Conservation (phyloP, 2,113 vertebrate species). For the Okapia johnstoni region DNA sequence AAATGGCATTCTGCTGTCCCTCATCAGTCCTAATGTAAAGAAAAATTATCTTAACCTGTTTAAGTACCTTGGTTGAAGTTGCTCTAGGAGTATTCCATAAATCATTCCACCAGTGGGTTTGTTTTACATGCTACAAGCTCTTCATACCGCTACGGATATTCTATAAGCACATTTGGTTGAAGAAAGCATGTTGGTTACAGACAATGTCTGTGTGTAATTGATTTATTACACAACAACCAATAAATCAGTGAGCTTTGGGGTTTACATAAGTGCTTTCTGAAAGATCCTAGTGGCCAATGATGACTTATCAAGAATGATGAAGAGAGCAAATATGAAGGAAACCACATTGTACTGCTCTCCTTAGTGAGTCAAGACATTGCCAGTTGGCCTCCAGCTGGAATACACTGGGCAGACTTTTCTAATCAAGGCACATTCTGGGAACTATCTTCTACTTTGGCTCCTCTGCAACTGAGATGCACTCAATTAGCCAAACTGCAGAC, state of each 20-base stretch:
- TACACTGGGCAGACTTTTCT: neutral
- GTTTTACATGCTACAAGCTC: neutral
- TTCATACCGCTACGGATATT: neutral
- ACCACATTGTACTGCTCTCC: neutral
- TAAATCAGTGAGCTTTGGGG: neutral
- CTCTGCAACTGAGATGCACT: conserved; percentile 1
- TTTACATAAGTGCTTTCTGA: neutral
- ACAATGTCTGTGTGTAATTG: neutral
- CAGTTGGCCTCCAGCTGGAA: neutral
- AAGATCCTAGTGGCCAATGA: neutral
- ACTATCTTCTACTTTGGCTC: conserved; percentile 8
- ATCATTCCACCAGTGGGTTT: neutral
- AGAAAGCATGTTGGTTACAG: neutral
- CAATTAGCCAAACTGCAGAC: rapidly evolving
- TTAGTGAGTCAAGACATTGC: neutral
- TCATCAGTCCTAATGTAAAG: neutral
- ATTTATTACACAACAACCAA: neutral
- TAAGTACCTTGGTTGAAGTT: neutral
- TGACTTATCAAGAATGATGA: neutral
- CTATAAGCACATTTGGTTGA: neutral
- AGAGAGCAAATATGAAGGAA: neutral
- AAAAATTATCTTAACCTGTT: neutral
- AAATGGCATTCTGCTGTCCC: neutral
- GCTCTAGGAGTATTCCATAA: neutral
- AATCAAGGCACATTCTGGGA: conserved; percentile 23